Base-by-base conservation (phyloP, 2,888 invertebrate species). In the Drosophila leonis region DNA sequence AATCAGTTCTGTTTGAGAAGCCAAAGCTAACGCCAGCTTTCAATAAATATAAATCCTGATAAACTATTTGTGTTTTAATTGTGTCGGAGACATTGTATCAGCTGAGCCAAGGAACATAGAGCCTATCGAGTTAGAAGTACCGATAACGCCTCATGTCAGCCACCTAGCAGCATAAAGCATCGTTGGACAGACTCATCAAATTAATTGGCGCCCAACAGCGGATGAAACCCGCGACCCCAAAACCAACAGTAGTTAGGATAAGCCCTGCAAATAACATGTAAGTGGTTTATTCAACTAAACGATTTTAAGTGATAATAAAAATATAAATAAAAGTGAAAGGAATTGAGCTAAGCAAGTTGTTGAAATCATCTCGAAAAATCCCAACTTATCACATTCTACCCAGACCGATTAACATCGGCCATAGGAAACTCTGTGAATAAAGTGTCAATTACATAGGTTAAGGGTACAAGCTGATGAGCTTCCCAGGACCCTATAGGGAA, bases 381-480 rank as follows among this genome's bases (percentile, higher is more conserved):
- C n/a, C n/a, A n/a, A n/a, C n/a, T 48, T 48, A 27, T 48, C 48
- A 15, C 27, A 15, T 48, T 29, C 29, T 48, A 48, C 8, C 48
- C 27, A 48, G 29, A 15, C 48, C 27, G 48, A 48, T 48, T 48
- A 48, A 15, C 48, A 29, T 48, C 15, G 27, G 46, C 27, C 15
- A 46, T 27, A 46, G 46, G 20, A 10, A 42, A 42, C 42, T 12
- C 42, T 42, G 13, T 46, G 15, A 46, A 42, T 42, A 42, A 42
- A 42, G 18, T 46, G 46, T 46, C 46, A 46, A 46, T 15, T 15
- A 46, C 10, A 20, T 12, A 42, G 42, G 18, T 42, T 46, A 46
- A 15, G 46, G 46, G 46, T 46, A 29, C 46, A 46, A 46, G 46
- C 15, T 46, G 9, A 46, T 46, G 46, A 46, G 46, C 46, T 29